Base-by-base conservation (phyloP, 2,888 invertebrate genomes). In the Coenonympha glycerion region DNA sequence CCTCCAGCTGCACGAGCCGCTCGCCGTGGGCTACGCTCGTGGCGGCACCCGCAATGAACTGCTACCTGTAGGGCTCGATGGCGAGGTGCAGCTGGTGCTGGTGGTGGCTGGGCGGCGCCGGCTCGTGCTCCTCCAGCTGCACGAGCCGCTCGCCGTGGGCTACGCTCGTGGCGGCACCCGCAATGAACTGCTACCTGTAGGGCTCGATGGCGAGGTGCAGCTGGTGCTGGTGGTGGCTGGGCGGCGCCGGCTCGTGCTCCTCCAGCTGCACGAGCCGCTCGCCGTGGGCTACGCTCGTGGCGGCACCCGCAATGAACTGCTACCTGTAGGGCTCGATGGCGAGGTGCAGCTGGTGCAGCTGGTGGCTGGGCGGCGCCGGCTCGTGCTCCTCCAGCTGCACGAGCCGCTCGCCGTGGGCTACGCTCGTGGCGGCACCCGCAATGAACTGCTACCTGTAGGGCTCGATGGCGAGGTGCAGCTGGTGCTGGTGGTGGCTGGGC, bases 1-100 rank as follows among this genome's bases (percentile, higher is more conserved):
- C 94, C 68, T 97, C 97, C n/a, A 95, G 86, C 73, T 97, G 97
- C 47, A 95, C n/a, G n/a, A n/a, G n/a, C n/a, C n/a, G n/a, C n/a
- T n/a, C n/a, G n/a, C n/a, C n/a, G n/a, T n/a, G n/a, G n/a, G n/a
- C n/a, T n/a, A n/a, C n/a, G n/a, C n/a, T n/a, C n/a, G n/a, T n/a
- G n/a, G n/a, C n/a, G n/a, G n/a, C n/a, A n/a, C n/a, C n/a, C n/a
- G n/a, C n/a, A n/a, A n/a, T n/a, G n/a, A n/a, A n/a, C n/a, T n/a
- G n/a, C n/a, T n/a, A n/a, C n/a, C n/a, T n/a, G n/a, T n/a, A n/a
- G n/a, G n/a, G n/a, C n/a, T n/a, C n/a, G n/a, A n/a, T n/a, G n/a
- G n/a, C n/a, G n/a, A n/a, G n/a, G n/a, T n/a, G n/a, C n/a, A n/a
- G n/a, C n/a, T n/a, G n/a, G n/a, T n/a, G n/a, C n/a, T n/a, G n/a